Evolutionary conservation across 2,888 invertebrate genomes (phyloP), one percentile per base, ranked within the genome.

Genomic region (Calephelis perditalis): DNA sequence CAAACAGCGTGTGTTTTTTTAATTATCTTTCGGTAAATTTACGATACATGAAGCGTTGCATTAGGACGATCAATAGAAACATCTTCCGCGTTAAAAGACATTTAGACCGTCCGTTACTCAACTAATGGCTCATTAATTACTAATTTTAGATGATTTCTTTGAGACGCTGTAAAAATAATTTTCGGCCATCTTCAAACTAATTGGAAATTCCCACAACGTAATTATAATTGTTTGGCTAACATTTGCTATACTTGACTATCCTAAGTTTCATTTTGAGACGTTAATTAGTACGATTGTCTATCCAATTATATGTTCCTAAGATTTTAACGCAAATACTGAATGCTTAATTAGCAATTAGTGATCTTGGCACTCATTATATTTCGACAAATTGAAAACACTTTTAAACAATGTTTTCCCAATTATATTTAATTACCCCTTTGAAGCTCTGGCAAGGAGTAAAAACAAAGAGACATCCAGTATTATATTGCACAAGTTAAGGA

Each of bases 51-150:
- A 56, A 52, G 63, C 63, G 65, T 63, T 62, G 56, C 52, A 60
- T 57, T 56, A 62, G 61, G 56, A 56, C 35, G 56, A 47, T 58
- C 56, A 58, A 56, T 60, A 54, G 56, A 57, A 62, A 56, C 60
- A 6, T 57, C 57, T 59, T 47, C 59, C 60, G 59, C 60, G 56
- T 62, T 62, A 45, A 47, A 58, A 58, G 58, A 57, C 52, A 56
- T 65, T 64, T 63, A 64, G 63, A 64, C 61, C 61, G 54, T 60
- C 36, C 61, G 63, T 61, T 64, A 64, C 52, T 52, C 52, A 36
- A 6, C 52, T 63, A 62, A 68, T 63, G 63, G 61, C 63, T 67
- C 67, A 68, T 69, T 69, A 69, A 67, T 59, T 49, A 66, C 69
- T 69, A 67, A 69, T 69, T 68, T 65, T 64, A 61, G 64, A 56